Conservation (phyloP, 2,113 vertebrate genomes). For the Aythya baeri region DNA sequence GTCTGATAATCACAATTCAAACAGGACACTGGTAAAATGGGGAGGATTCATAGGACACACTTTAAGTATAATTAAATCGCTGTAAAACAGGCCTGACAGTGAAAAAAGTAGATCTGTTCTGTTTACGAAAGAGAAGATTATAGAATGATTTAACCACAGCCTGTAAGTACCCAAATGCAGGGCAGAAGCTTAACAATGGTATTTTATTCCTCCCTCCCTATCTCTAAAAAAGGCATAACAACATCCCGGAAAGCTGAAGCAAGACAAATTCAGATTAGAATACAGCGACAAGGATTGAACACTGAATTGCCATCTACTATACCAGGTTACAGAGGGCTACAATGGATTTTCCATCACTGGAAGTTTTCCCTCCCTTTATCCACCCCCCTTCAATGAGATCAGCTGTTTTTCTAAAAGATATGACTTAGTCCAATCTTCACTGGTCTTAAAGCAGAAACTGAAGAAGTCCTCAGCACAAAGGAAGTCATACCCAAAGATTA, state of each 20-base stretch:
- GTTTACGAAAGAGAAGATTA: neutral
- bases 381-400: neutral
- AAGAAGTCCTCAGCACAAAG: neutral
- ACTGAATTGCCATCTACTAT: neutral
- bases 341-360: neutral
- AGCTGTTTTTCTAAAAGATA: neutral
- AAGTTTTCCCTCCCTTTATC: neutral
- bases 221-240: neutral
- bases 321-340: neutral
- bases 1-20: neutral
- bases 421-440: conserved; percentile 2
- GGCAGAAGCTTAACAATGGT: neutral
- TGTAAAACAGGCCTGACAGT: neutral
- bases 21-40: neutral
- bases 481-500: conserved; percentile 30
- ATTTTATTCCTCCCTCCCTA: neutral
- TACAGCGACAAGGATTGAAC: neutral
- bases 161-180: neutral
- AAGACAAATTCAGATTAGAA: neutral
- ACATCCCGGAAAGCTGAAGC: neutral
- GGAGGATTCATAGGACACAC: neutral
- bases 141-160: neutral
- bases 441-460: neutral
- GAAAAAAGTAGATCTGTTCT: neutral
- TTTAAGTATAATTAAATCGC: neutral